phyloP scores from a whole-genome alignment of 92 coral and sea anemone genomes.

The Pocillopora meandrina region DNA sequence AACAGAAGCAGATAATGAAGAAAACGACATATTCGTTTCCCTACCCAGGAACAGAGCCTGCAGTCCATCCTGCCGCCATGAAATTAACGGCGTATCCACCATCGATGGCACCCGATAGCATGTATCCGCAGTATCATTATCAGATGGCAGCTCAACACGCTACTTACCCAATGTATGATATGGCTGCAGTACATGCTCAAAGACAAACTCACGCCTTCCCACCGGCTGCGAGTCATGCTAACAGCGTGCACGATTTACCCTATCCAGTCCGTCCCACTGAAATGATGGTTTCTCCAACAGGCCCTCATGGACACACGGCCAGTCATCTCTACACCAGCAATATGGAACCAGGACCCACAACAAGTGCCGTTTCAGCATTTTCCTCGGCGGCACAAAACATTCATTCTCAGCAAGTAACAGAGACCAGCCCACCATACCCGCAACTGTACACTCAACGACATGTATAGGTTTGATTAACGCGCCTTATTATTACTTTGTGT shows the following conservation, averaged over 20 bases:
- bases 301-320: conserved; percentile 44
- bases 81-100: conserved; percentile 89
- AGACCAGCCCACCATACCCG: conserved; percentile 71
- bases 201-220: conserved; percentile 71
- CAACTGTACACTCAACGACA: conserved; percentile 89
- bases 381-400: conserved; percentile 78
- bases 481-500: conserved; percentile 71
- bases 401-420: conserved; percentile 71
- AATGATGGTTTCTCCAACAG: conserved; percentile 65
- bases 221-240: conserved; percentile 68
- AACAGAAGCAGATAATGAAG: conserved; percentile 92
- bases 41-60: conserved; percentile 70
- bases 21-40: conserved; percentile 90
- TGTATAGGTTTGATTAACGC: conserved; percentile 60
- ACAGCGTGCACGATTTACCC: conserved; percentile 65
- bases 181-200: conserved; percentile 80
- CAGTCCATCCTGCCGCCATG: conserved; percentile 77
- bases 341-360: conserved; percentile 80
- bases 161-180: conserved; percentile 84
- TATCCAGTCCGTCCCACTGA: conserved; percentile 77
- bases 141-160: conserved; percentile 81
- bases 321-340: conserved; percentile 73
- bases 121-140: conserved; percentile 86
- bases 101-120: conserved; percentile 82
- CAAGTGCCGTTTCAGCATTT: conserved; percentile 74